Percentiles rank a stretch among this genome's conserved stretches.
Evolutionary conservation across 2,888 invertebrate species (phyloP).

Genomic region (Embidobia sp.): DNA sequence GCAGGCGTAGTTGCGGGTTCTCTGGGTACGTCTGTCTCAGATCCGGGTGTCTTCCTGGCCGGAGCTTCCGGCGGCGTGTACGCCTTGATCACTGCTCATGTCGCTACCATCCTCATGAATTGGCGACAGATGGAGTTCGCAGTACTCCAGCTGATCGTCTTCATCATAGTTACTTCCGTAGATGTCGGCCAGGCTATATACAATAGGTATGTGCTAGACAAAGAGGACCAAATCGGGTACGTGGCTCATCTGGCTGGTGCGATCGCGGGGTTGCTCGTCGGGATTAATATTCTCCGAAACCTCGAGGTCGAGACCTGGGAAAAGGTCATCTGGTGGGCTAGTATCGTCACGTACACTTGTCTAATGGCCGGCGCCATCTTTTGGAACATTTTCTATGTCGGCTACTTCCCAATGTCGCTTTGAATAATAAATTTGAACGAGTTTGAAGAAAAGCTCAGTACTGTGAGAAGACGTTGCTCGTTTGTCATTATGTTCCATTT

Average conservation of each 20-base stretch:
- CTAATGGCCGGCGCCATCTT: slow-evolving; percentile 88
- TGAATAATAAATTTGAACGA: slow-evolving; percentile 2
- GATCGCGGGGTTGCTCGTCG: slow-evolving; percentile 91
- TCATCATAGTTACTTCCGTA: slow-evolving; percentile 89
- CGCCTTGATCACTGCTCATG: slow-evolving; percentile 95
- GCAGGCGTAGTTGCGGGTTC: slow-evolving; percentile 94
- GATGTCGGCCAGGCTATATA: slow-evolving; percentile 96
- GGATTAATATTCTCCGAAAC: slow-evolving; percentile 91
- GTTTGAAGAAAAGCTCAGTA: no score
- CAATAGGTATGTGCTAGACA: slow-evolving; percentile 89
- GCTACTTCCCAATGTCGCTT: slow-evolving; percentile 82
- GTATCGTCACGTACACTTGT: slow-evolving; percentile 86
- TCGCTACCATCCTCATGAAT: slow-evolving; percentile 96
- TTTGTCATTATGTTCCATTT: no score
- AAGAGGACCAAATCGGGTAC: slow-evolving; percentile 92
- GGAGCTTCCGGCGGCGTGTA: slow-evolving; percentile 98
- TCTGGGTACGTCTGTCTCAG: slow-evolving; percentile 90
- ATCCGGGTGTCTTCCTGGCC: slow-evolving; percentile 90
- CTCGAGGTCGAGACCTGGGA: slow-evolving; percentile 91
- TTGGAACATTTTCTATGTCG: slow-evolving; percentile 87
- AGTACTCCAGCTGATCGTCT: slow-evolving; percentile 90
- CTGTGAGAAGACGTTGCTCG: no score
- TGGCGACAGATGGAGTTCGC: slow-evolving; percentile 99
- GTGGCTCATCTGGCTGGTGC: slow-evolving; percentile 97
- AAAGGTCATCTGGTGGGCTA: slow-evolving; percentile 90